Evolutionary conservation across 2,888 invertebrate species (phyloP).

Genomic region (Scaptomyza parva): DNA sequence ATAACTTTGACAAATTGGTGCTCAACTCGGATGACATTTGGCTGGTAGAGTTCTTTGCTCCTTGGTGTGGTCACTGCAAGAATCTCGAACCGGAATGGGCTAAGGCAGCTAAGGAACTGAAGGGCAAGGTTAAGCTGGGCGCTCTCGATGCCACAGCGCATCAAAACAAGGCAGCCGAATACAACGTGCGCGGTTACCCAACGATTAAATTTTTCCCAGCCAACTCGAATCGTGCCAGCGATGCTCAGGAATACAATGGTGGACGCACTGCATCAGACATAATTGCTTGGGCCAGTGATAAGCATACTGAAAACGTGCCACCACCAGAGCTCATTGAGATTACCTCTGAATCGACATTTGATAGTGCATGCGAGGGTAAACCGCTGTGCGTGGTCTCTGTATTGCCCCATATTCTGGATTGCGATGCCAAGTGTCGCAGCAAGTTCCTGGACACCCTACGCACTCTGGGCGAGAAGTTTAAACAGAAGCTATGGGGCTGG

Average conservation of each 20-base stretch:
- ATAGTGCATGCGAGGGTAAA: conserved; percentile 92
- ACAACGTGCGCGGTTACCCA: conserved; percentile 96
- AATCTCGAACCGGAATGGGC: conserved; percentile 98
- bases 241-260: conserved; percentile 94
- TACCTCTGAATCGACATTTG: conserved; percentile 87
- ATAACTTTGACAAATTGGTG: conserved; percentile 97
- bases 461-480: conserved; percentile 94
- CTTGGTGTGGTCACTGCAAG: conserved; percentile 99
- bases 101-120: conserved; percentile 96
- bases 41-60: conserved; percentile 99
- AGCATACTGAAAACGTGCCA: conserved; percentile 93
- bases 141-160: conserved; percentile 98
- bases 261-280: conserved; percentile 96
- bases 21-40: conserved; percentile 97
- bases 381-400: conserved; percentile 96
- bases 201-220: conserved; percentile 96
- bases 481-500: conserved; percentile 99
- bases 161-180: conserved; percentile 91
- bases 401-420: conserved; percentile 97
- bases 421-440: conserved; percentile 96
- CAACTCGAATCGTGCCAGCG: conserved; percentile 90
- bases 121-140: conserved; percentile 98
- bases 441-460: conserved; percentile 91
- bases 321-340: conserved; percentile 94
- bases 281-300: conserved; percentile 94